These are phyloP conservation scores for Lumbricus terrestris DNA, from an alignment of 2,888 invertebrate genomes.

Conservation along the genomic window DNA sequence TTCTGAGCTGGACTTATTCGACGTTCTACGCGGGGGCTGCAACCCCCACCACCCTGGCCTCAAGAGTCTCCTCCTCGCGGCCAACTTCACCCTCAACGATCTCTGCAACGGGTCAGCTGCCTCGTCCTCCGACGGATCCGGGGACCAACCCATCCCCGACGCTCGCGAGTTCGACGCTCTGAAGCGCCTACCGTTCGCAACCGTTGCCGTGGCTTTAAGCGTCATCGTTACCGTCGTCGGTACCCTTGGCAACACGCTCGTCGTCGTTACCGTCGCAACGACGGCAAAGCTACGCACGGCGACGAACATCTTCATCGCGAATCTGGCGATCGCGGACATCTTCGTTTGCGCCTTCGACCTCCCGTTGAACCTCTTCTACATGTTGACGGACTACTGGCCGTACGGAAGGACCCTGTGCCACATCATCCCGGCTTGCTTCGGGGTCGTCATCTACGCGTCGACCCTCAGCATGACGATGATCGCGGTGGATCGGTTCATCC, in stretches of 20 bases:
- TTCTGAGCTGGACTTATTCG: background rate
- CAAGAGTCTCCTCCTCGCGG: background rate
- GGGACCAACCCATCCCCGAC: background rate
- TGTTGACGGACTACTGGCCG: slow-evolving; percentile 53
- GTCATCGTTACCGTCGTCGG: slow-evolving; percentile 49
- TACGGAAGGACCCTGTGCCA: slow-evolving; percentile 53
- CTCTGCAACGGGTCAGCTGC: background rate
- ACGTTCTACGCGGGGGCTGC: background rate
- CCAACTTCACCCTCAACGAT: background rate
- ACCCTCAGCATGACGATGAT: slow-evolving; percentile 55
- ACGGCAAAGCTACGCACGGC: slow-evolving; percentile 53
- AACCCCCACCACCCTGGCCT: background rate
- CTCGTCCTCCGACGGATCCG: background rate
- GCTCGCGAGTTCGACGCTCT: slow-evolving; percentile 32
- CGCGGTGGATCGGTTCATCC: slow-evolving; percentile 55
- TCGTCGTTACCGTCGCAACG: slow-evolving; percentile 50
- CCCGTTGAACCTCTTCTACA: slow-evolving; percentile 55
- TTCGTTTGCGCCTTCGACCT: slow-evolving; percentile 53
- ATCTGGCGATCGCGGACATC: slow-evolving; percentile 54
- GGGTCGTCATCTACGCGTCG: slow-evolving; percentile 53
- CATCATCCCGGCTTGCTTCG: slow-evolving; percentile 52
- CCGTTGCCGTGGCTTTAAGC: slow-evolving; percentile 33
- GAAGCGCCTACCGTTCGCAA: slow-evolving; percentile 19
- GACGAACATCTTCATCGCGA: slow-evolving; percentile 56
- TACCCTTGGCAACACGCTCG: slow-evolving; percentile 51